These are phyloP conservation scores for Microchirus variegatus DNA, from an alignment of 2,797 vertebrate species.

Conservation along the genomic window DNA sequence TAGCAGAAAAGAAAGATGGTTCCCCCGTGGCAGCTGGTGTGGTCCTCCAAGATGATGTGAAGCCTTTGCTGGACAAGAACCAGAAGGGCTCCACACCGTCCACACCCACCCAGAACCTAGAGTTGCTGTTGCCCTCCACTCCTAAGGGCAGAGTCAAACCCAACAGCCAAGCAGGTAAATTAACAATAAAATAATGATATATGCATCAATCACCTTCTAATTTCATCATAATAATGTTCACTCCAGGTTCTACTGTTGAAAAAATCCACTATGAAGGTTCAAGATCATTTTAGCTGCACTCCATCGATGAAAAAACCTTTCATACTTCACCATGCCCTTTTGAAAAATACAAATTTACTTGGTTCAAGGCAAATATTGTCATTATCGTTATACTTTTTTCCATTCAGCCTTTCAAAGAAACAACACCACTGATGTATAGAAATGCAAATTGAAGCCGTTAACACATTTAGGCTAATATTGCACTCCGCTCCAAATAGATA, in stretches of 20 bases:
- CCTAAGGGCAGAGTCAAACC: conserved; percentile 93
- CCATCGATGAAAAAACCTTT: conserved; percentile 13
- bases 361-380: conserved; percentile 10
- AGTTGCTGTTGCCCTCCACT: conserved; percentile 91
- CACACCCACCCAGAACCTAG: conserved; percentile 87
- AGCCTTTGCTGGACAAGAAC: conserved; percentile 91
- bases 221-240: conserved; percentile 1
- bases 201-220: too few species aligned
- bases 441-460: conserved; percentile 10
- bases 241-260: not conserved
- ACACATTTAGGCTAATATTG: not conserved
- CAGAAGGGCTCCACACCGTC: conserved; percentile 89
- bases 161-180: conserved; percentile 90
- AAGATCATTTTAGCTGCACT: conserved; percentile 19
- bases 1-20: conserved; percentile 93
- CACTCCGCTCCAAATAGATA: not conserved
- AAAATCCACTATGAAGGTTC: conserved; percentile 11
- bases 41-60: conserved; percentile 87
- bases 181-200: not conserved
- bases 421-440: not conserved
- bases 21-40: conserved; percentile 60
- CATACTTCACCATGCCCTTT: conserved; percentile 13
- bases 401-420: not conserved
- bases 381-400: not conserved
- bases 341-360: conserved; percentile 13